Base-by-base conservation (phyloP, 2,888 invertebrate species). In the Pterostichus madidus region DNA sequence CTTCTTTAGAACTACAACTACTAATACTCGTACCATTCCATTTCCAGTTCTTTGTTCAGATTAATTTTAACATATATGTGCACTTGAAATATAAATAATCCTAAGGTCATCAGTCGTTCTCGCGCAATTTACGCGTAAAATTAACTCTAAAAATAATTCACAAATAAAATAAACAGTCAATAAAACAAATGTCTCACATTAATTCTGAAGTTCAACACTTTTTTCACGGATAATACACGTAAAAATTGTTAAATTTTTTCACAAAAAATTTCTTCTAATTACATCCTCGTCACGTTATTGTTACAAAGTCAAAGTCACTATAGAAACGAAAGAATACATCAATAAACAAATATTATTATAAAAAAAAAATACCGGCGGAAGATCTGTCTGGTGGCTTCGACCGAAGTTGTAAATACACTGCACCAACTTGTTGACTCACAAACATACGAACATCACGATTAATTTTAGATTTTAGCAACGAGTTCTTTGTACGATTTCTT, bases 361-460 rank as follows among this genome's bases (percentile, higher is more conserved):
- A n/a, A 0, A 39, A 8, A 39, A 39, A 6, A 1, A 3, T 39
- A 5, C 68, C 68, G 68, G 44, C n/a, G 0, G 5, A 52, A 52
- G 39, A 6, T 32, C 11, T 35, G 17, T 39, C 56, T 17, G 15
- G 15, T 52, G 75, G 5, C 75, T 75, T n/a, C 35, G 75, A 31
- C 31, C 35, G 52, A 68, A 24, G 71, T 80, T 80, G 56, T 80
- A 80, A 80, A 80, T 53, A 80, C 53, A 80, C 80, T 68, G 80
- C 80, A 56, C 56, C 77, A 53, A 80, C 80, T 80, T 80, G 80
- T 80, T 80, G 80, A 80, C 80, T 71, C 39, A 68, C 13, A n/a
- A 35, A 13, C 64, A 53, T 15, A 17, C 8, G 61, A 11, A 32
- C 6, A 35, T 39, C n/a, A n/a, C 49, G 32, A 39, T 71, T 71